Evolutionary conservation across 1,140 invertebrate genomes (phyloP), one percentile per base, ranked within the genome.

Genomic region (Lineus longissimus): DNA sequence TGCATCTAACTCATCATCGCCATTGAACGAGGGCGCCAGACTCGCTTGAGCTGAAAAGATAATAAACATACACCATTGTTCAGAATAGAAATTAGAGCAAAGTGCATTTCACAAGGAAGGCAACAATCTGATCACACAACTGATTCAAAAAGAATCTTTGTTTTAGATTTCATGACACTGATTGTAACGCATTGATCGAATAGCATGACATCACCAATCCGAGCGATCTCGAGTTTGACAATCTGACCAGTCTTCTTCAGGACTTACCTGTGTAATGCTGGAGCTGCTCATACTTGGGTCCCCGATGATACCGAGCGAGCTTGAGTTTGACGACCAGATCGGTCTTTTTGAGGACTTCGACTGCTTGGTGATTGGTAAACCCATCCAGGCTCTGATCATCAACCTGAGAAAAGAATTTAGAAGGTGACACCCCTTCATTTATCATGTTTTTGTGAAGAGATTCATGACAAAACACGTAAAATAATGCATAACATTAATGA

Each of bases 311-410:
- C 68, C 95, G 85, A 72, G 95, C 93, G 59, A 98, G 82, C 67
- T 93, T 90, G 4, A 98, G 82, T 41, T 70, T 68, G 1, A 82
- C 82, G 2, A 89, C 86, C 71, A 90, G 90, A 2, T 94, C 94
- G 40, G 95, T 97, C 74, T 91, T 93, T 65, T 94, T 73, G 6
- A 88, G 71, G 29, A 97, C 90, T 79, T 97, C 94, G 0, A 98
- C 95, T 9, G 95, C 95, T 73, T 97, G 88, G 76, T 97, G 93
- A 83, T 98, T 98, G 45, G 92, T 93, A 81, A 93, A 95, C 62
- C 95, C 95, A 77, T 94, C 90, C 56, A 98, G 84, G n/a, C 91
- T 91, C 72, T 89, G 89, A 19, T 92, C 92, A 83, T 98, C 94
- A 43, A 98, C 87, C 86, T 87, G 64, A 17, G 13, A 25, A 9